Conservation (phyloP, 2,888 invertebrate species). For the Disparrhopalites patrizii region DNA sequence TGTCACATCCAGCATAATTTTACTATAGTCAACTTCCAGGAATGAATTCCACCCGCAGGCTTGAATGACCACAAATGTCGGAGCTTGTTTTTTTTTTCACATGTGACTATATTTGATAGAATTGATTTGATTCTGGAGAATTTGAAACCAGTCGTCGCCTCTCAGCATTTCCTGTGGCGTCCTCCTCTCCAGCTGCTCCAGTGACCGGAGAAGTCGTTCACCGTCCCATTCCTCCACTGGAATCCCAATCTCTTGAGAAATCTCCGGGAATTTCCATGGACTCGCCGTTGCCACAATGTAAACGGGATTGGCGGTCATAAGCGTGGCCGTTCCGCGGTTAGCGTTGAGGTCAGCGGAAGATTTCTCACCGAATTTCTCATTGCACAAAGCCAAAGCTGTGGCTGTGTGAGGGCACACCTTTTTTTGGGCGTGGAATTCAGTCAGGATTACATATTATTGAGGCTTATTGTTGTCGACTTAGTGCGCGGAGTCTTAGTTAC, state of each 20-base stretch:
- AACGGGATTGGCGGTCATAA: constrained; percentile 7
- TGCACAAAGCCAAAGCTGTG: constrained; percentile 50
- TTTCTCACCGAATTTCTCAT: background rate
- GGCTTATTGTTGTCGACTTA: too few species aligned
- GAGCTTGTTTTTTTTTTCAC: too few species aligned
- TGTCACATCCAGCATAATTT: too few species aligned
- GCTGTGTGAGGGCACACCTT: constrained; percentile 54
- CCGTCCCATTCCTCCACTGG: constrained; percentile 26
- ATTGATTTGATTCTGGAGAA: constrained; percentile 40
- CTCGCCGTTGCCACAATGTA: constrained; percentile 53
- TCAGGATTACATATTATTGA: too few species aligned
- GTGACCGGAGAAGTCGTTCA: constrained; percentile 11
- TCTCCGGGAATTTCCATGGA: constrained; percentile 53
- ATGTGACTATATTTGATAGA: constrained; percentile 19
- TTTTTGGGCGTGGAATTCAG: too few species aligned
- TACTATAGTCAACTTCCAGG: too few species aligned
- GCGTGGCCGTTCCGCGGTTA: background rate
- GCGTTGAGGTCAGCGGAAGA: too few species aligned
- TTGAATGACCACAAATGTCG: too few species aligned
- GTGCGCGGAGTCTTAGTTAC: too few species aligned
- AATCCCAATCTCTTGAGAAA: constrained; percentile 50
- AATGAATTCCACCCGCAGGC: too few species aligned
- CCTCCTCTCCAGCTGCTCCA: constrained; percentile 13
- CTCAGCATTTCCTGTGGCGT: constrained; percentile 31
- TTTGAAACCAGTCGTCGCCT: constrained; percentile 40